Base-by-base conservation (phyloP, 2,888 invertebrate species). In the Omphaloscelis lunosa region DNA sequence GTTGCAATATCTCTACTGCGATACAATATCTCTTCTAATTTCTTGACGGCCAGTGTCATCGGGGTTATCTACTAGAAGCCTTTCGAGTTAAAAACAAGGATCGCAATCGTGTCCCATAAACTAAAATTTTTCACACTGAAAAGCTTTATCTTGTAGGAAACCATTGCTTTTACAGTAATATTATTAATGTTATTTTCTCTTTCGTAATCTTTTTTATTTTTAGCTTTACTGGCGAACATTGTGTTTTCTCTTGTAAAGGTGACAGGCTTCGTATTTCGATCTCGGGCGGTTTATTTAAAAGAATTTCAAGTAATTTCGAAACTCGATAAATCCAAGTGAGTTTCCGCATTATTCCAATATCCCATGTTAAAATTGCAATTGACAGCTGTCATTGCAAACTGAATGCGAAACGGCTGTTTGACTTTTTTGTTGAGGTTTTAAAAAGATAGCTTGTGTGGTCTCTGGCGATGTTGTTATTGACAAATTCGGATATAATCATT, bases 331-430 rank as follows among this genome's bases (percentile, higher is more conserved):
- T 76, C 72, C 75, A 82, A 69, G 75, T 39, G 76, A 81, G 79
- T 88, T 86, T 88, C 88, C 86, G 81, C 84, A 82, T 86, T 83
- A 83, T 76, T 73, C 77, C 84, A 89, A 85, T 85, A 84, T 78
- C 84, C 68, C 72, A 87, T 83, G 74, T 82, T 77, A 87, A 90
- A 85, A 87, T 83, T 81, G 79, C 81, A 88, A 90, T 83, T 90
- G 91, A 90, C 91, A 90, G 89, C 88, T 90, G 90, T 90, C 89
- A 90, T 85, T 84, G 83, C 66, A 53, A 69, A 67, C 85, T 83
- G 90, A 90, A 89, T 90, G 77, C 74, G 80, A 86, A 90, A 88
- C 65, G 77, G 53, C 83, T 79, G 69, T 65, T 83, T 77, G 83
- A 72, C 80, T 76, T 87, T 90, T 85, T 82, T 87, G 84, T 82